Base-by-base conservation (phyloP, 2,888 invertebrate genomes). In the Thyatira batis region DNA sequence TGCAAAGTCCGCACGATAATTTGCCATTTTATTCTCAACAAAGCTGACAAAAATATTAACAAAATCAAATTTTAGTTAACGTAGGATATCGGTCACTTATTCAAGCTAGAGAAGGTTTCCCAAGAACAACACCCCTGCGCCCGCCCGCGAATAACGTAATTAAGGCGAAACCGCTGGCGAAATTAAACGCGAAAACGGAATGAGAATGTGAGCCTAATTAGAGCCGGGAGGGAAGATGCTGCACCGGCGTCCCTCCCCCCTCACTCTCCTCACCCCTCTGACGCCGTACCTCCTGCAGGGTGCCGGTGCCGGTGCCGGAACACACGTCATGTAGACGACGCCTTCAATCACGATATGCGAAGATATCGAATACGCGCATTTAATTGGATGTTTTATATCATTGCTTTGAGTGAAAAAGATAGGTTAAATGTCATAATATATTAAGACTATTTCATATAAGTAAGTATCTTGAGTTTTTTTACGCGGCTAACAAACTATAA, bases 121-220 rank as follows among this genome's bases (percentile, higher is more conserved):
- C 67, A 71, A 77, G 76, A 76, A 73, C 74, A 73, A 65, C 73
- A 68, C 69, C 71, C 65, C 69, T 65, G 67, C 67, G 68, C 74
- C 73, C 58, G 60, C 69, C 80, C 82, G 82, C 88, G 92, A 89
- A 89, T 92, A 93, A 93, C 86, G 92, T 92, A 93, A 93, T 93
- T 93, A 92, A 91, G 88, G 80, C 85, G 80, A 87, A 89, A 93
- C 92, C 92, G 86, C 92, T 81, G 82, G 85, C 87, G 82, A 91
- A 93, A 93, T 93, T 93, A 93, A 92, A 93, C 90, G 92, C 88
- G 91, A 91, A 92, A 93, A 92, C 90, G 88, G 89, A 92, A 92
- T 88, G 92, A 92, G 92, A 93, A 93, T 92, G 90, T 92, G 92
- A 91, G 90, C 87, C 92, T 93, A 93, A 93, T 93, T 93, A 93